Conservation (phyloP, 2,113 vertebrate species). For the Carollia perspicillata region DNA sequence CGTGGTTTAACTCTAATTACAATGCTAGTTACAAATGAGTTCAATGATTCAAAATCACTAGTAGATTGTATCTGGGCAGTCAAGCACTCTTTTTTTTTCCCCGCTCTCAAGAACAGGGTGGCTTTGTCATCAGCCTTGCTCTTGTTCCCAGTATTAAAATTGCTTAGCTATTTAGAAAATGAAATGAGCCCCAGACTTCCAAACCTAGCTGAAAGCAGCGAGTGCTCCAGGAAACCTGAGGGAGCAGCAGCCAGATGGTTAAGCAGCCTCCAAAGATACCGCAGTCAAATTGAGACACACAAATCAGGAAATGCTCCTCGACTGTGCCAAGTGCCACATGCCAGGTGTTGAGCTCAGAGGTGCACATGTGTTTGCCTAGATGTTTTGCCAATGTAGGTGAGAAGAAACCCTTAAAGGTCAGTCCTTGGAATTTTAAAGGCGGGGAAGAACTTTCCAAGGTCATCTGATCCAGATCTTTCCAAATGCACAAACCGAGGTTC, state of each 20-base stretch:
- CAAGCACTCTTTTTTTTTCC: neutral
- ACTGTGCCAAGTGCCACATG: neutral
- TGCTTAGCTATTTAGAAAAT: conserved; percentile 43
- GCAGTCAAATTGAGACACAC: conserved; percentile 33
- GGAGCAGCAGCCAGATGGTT: conserved; percentile 43
- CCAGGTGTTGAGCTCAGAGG: conserved; percentile 31
- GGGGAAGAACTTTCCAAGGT: conserved; percentile 32
- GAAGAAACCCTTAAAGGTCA: conserved; percentile 17
- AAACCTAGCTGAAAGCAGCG: neutral
- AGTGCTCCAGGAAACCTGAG: neutral
- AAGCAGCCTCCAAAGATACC: neutral
- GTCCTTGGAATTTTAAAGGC: neutral
- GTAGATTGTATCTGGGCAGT: conserved; percentile 30
- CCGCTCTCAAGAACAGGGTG: neutral
- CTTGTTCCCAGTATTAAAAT: conserved; percentile 35
- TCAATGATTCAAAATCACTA: conserved; percentile 54
- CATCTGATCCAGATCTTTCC: neutral
- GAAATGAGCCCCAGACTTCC: conserved; percentile 45
- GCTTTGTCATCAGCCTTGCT: conserved; percentile 27
- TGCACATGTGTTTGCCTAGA: neutral
- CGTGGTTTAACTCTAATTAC: conserved; percentile 63
- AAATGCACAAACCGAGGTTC: neutral
- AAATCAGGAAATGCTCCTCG: conserved; percentile 18
- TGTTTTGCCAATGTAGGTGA: neutral
- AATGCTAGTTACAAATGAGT: conserved; percentile 63